Percentiles rank a stretch among this genome's conserved stretches.
phyloP scores from a whole-genome alignment of 2,888 invertebrate species.

The Branchipolynoe longqiensis region DNA sequence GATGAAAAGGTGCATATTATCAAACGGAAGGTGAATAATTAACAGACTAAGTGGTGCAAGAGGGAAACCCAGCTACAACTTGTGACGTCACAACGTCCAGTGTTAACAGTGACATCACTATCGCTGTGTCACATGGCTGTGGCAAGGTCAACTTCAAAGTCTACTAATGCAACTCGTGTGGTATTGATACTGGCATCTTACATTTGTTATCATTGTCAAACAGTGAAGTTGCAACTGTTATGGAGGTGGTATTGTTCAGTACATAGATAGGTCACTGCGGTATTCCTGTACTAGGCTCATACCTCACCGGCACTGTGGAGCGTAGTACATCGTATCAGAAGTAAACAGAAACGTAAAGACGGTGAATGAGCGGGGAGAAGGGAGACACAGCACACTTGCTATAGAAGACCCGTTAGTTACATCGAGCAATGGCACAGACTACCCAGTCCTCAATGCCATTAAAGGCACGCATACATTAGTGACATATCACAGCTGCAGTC shows the following conservation, averaged over 20 bases:
- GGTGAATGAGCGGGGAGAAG: background rate
- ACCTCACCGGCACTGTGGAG: conserved; percentile 22
- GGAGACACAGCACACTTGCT: background rate
- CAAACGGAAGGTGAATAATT: background rate
- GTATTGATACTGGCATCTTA: conserved; percentile 22
- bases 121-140: conserved; percentile 33
- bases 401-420: too few species aligned
- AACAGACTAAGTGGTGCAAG: background rate
- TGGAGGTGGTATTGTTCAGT: too few species aligned
- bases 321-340: background rate
- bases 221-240: too few species aligned
- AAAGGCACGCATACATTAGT: too few species aligned
- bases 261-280: too few species aligned
- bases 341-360: conserved; percentile 28
- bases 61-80: conserved; percentile 28
- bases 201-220: too few species aligned
- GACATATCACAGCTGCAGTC: too few species aligned
- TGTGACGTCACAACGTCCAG: conserved; percentile 6
- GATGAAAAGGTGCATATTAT: too few species aligned
- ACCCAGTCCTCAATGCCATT: too few species aligned
- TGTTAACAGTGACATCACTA: background rate
- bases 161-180: conserved; percentile 31
- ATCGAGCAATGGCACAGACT: too few species aligned
- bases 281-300: too few species aligned
- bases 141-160: conserved; percentile 3